These are phyloP conservation scores for Montipora capitata DNA, from an alignment of 92 coral and sea anemone species.

Conservation along the genomic window DNA sequence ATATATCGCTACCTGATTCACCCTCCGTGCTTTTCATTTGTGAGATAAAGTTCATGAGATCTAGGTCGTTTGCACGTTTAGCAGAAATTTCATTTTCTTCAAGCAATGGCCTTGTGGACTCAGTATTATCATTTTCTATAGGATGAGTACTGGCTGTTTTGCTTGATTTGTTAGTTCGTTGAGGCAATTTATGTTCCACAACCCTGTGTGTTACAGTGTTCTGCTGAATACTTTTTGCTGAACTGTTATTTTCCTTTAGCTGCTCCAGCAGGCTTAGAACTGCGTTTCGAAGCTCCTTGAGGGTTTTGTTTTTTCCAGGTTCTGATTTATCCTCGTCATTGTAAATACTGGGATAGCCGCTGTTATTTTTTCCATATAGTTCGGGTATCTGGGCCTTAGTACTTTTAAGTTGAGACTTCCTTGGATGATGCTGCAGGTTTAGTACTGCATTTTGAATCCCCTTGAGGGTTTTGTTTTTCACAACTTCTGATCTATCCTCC, in stretches of 20 bases:
- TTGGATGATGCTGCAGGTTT: constrained; percentile 2
- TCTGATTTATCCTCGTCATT: constrained; percentile 21
- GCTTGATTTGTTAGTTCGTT: background rate
- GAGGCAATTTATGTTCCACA: background rate
- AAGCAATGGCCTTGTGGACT: background rate
- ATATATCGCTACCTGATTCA: background rate
- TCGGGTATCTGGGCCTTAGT: constrained; percentile 14
- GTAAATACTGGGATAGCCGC: constrained; percentile 1
- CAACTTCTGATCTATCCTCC: constrained; percentile 17
- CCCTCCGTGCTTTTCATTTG: constrained; percentile 44
- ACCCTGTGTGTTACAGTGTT: background rate
- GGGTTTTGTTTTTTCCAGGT: constrained; percentile 31
- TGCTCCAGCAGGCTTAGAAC: constrained; percentile 32
- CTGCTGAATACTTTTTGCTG: background rate
- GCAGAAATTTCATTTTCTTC: constrained; percentile 21
- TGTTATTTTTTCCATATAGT: background rate
- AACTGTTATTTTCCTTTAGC: constrained; percentile 4
- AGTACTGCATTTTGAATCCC: constrained; percentile 37
- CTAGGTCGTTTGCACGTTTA: constrained; percentile 34
- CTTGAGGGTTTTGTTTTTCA: constrained; percentile 30
- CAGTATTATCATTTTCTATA: background rate
- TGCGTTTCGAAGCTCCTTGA: constrained; percentile 36
- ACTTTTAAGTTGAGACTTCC: background rate
- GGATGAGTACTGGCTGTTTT: constrained; percentile 5
- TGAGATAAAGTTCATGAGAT: constrained; percentile 36